A percentile compares a stretch with the other conserved stretches of the same genome.
Evolutionary conservation across 2,113 vertebrate genomes (phyloP).

Genomic region (Brienomyrus brachyistius): DNA sequence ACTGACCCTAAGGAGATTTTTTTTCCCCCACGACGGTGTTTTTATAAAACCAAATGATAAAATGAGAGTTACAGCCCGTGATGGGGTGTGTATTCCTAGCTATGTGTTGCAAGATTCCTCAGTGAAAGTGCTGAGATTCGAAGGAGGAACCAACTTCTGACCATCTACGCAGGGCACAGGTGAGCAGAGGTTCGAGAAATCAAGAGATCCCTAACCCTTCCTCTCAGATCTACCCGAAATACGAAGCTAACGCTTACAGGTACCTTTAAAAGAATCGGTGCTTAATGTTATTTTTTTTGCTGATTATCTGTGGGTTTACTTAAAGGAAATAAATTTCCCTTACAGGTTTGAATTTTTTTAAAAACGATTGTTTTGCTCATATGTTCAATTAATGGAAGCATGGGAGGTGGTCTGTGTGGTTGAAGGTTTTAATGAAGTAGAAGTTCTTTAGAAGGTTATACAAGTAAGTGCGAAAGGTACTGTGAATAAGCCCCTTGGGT

Average conservation of each 20-base stretch:
- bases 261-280: background rate
- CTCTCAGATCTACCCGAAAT: background rate
- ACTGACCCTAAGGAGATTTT: background rate
- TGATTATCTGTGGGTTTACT: background rate
- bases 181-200: background rate
- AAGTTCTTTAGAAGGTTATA: background rate
- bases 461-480: background rate
- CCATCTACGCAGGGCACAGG: background rate
- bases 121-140: background rate
- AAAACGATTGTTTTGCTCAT: background rate
- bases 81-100: background rate
- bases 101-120: background rate
- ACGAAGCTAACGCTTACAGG: background rate
- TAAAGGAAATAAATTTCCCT: background rate
- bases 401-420: background rate
- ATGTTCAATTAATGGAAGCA: background rate
- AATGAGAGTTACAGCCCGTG: background rate
- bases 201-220: background rate
- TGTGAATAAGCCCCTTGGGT: background rate
- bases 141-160: background rate
- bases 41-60: background rate
- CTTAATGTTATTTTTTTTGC: background rate
- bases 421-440: background rate
- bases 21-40: background rate
- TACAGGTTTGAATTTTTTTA: background rate